Conservation (phyloP, 2,797 vertebrate genomes). For the Scomberomorus guttatus region DNA sequence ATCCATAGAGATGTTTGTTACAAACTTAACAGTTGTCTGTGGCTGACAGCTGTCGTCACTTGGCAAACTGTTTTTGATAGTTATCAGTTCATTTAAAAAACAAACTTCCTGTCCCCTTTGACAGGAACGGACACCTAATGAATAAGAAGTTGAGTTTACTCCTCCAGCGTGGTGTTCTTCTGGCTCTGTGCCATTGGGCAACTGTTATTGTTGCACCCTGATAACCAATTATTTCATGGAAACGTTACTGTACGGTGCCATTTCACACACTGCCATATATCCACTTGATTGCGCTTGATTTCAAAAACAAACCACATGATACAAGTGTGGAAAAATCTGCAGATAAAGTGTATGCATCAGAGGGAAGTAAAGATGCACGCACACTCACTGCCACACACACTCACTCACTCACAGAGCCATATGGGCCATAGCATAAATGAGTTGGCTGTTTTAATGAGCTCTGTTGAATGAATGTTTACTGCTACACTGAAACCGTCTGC, state of each 20-base stretch:
- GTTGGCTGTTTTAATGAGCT: slow-evolving; percentile 75
- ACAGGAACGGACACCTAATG: background rate
- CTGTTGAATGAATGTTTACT: slow-evolving; percentile 68
- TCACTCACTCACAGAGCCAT: slow-evolving; percentile 57
- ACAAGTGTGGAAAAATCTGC: slow-evolving; percentile 41
- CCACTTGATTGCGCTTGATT: slow-evolving; percentile 45
- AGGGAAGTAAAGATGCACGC: slow-evolving; percentile 29
- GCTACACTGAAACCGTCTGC: slow-evolving; percentile 56
- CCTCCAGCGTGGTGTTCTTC: background rate
- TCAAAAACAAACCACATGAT: slow-evolving; percentile 45
- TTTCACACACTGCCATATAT: slow-evolving; percentile 28
- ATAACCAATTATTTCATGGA: slow-evolving; percentile 50
- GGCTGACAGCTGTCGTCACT: slow-evolving; percentile 1
- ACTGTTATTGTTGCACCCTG: slow-evolving; percentile 4
- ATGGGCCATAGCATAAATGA: slow-evolving; percentile 74
- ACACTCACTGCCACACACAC: background rate
- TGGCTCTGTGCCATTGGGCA: slow-evolving; percentile 29
- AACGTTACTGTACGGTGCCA: slow-evolving; percentile 14
- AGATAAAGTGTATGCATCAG: slow-evolving; percentile 55
- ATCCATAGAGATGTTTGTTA: background rate
- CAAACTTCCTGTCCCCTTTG: background rate
- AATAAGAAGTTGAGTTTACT: slow-evolving; percentile 19
- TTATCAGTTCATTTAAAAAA: slow-evolving; percentile 18
- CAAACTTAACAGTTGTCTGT: slow-evolving; percentile 2
- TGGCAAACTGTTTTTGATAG: background rate